These are phyloP conservation scores for Smutsia temminckii DNA, from an alignment of 2,797 vertebrate species.

Conservation along the genomic window DNA sequence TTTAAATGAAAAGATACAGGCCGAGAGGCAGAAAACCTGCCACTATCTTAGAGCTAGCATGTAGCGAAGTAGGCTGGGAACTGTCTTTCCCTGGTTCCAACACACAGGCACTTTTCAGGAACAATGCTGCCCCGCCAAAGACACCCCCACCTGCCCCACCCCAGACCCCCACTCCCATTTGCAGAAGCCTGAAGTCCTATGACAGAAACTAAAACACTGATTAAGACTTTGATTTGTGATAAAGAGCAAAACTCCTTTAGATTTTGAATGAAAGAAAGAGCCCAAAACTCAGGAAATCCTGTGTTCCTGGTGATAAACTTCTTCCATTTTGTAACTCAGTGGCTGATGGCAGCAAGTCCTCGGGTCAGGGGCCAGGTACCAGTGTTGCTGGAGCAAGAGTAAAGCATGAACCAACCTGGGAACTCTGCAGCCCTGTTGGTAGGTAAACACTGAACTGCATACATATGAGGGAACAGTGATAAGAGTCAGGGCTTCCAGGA, in stretches of 20 bases:
- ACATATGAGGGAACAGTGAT: background rate
- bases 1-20: background rate
- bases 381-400: background rate
- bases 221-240: background rate
- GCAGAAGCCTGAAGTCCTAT: background rate
- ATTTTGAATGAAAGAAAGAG: background rate
- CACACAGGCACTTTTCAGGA: rapidly evolving
- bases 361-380: background rate
- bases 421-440: background rate
- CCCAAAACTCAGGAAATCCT: background rate
- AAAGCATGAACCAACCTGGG: background rate
- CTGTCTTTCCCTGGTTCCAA: no score
- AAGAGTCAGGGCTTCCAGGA: background rate
- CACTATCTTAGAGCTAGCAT: background rate
- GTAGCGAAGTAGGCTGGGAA: background rate
- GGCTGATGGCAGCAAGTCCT: background rate
- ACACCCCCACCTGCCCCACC: rapidly evolving
- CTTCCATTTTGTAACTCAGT: background rate
- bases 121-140: background rate
- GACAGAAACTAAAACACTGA: background rate
- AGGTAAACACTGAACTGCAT: background rate
- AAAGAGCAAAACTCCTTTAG: conserved; percentile 43
- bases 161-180: background rate
- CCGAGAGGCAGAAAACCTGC: background rate
- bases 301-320: background rate